Conservation (phyloP, 2,113 vertebrate species). For the Otocyon megalotis region DNA sequence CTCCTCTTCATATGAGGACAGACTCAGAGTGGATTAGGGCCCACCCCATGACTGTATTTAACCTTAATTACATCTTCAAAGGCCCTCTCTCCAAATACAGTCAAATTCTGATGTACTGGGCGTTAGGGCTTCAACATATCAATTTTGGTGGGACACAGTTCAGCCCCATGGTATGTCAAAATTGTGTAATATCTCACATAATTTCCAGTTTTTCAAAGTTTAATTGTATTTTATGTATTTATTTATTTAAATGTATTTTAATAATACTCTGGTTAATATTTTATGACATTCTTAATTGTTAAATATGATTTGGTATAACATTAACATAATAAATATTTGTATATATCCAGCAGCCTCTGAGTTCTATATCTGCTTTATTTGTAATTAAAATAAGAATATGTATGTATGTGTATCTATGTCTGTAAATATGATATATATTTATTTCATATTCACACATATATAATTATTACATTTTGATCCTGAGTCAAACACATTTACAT, state of each 20-base stretch:
- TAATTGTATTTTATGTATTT: constrained; percentile 29
- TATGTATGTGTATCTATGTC: neutral
- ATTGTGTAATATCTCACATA: neutral
- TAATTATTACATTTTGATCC: neutral
- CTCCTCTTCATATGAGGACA: neutral
- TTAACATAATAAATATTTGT: neutral
- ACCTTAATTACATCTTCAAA: neutral
- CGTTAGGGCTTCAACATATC: neutral
- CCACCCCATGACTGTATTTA: neutral
- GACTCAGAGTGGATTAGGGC: neutral
- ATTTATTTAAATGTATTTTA: neutral
- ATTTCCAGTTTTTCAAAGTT: neutral
- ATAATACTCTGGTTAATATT: neutral
- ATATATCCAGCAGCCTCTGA: neutral
- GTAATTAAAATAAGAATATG: neutral
- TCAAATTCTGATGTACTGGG: neutral
- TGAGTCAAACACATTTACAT: neutral
- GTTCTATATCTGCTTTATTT: constrained; percentile 11
- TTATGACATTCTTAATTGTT: neutral
- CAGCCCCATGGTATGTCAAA: neutral
- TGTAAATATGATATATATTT: neutral
- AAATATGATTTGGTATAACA: neutral
- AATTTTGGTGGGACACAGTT: neutral
- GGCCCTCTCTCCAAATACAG: neutral
- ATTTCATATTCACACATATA: too few species aligned